Evolutionary conservation across 2,113 vertebrate genomes (phyloP).

Genomic region (Takifugu bimaculatus): DNA sequence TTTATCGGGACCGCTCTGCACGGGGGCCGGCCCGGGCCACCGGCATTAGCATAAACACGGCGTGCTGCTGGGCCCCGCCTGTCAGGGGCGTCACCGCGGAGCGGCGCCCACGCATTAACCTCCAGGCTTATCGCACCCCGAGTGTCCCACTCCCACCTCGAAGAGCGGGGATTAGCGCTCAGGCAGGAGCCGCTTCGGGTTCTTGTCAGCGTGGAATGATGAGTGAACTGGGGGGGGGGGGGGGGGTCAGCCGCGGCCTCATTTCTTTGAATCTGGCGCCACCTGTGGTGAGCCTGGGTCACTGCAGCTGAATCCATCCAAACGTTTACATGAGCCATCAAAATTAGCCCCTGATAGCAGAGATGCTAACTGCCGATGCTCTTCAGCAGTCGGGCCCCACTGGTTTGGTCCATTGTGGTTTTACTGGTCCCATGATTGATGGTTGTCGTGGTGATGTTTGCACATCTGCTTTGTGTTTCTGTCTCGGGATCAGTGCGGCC

Average conservation of each 20-base stretch:
- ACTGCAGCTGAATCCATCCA: neutral
- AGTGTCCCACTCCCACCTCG: conserved; percentile 13
- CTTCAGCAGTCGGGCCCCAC: too few relatives aligned
- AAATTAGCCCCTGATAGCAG: too few relatives aligned
- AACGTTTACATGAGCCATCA: neutral
- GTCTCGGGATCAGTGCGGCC: neutral
- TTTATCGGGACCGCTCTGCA: conserved; percentile 42
- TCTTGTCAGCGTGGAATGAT: conserved; percentile 59
- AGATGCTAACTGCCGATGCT: too few relatives aligned
- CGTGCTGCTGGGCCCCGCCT: conserved; percentile 54
- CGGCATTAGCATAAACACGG: conserved; percentile 69
- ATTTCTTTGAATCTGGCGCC: conserved; percentile 28
- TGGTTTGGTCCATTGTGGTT: too few relatives aligned
- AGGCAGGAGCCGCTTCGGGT: conserved; percentile 69
- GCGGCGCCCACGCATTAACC: conserved; percentile 68
- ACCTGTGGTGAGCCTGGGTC: conserved; percentile 19
- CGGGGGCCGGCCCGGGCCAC: conserved; percentile 12
- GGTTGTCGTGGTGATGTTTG: too few relatives aligned
- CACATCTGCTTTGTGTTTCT: too few relatives aligned
- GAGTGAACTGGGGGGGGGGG: conserved; percentile 15
- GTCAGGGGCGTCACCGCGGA: conserved; percentile 65
- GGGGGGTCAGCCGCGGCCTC: neutral
- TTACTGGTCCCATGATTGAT: too few relatives aligned
- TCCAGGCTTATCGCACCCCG: conserved; percentile 62
- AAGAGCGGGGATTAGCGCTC: conserved; percentile 63